Base-by-base conservation (phyloP, 2,113 vertebrate genomes). In the Hirundichthys speculiger region DNA sequence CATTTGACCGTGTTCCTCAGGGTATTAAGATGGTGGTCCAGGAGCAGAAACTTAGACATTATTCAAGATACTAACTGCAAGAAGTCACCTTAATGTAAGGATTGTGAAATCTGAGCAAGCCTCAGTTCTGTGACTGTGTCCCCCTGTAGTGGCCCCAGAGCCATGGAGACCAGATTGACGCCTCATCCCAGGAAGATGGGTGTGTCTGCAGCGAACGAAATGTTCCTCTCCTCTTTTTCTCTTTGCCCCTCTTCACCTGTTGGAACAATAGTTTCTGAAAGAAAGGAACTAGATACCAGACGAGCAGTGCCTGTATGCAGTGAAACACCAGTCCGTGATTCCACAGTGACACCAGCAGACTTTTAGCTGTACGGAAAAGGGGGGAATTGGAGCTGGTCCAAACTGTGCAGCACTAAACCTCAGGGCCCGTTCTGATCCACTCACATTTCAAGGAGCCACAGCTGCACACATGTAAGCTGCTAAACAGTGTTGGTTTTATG, bases 221-320 rank as follows among this genome's bases (percentile, higher is more conserved):
- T 34, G 30, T 34, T 34, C 11, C 11, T 34, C 30, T 34, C 30
- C 3, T 34, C 9, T 34, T 10, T 25, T n/a, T 20, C 63, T 63
- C 63, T 41, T 71, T 45, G 42, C 15, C 34, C 46, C 39, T 64
- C 54, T 51, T 71, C 52, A 39, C 41, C 43, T 68, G 58, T 65
- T 74, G 68, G 69, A 51, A 79, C 65, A 69, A 62, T 53, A 24
- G 19, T 45, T 62, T 51, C 43, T 5, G 19, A n/a, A 56, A 78
- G 54, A 67, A 69, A 41, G 40, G 58, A 42, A 40, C 18, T 12
- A 53, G 65, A 77, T 66, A 82, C 24, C 20, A 30, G 60, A 73
- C n/a, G 59, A 43, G 20, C 4, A 3, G 0, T 13, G 30, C 11
- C 43, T 65, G 4, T 8, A 27, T 27, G 27, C 27, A 27, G 27